Percentiles rank a stretch among this genome's conserved stretches.
Conservation (phyloP, 2,888 invertebrate genomes). For the Drosophila melanocephala region DNA sequence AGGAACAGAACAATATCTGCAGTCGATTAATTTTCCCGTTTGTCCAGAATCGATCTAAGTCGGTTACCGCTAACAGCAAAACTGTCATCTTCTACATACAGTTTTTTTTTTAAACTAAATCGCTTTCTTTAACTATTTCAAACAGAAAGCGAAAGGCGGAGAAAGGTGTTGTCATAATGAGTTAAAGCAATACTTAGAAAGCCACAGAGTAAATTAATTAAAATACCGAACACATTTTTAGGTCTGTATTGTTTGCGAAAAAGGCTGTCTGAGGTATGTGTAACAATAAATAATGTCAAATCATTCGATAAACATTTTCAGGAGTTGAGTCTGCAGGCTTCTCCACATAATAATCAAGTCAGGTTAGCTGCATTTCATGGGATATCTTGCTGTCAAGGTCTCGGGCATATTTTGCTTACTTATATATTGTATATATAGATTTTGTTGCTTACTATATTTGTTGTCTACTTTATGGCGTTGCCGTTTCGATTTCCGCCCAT, state of each 20-base stretch:
- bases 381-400: not conserved
- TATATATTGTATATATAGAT: not conserved
- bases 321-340: not conserved
- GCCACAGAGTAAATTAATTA: not conserved
- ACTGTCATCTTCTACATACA: not conserved
- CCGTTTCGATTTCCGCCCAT: conserved; percentile 64
- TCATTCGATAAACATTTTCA: not conserved
- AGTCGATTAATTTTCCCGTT: not conserved
- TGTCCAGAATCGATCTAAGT: not conserved
- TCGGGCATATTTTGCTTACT: not conserved
- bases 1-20: not conserved
- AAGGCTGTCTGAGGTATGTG: not conserved
- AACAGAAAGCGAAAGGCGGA: not conserved
- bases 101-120: not conserved
- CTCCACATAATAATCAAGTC: not conserved
- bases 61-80: not conserved
- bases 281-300: not conserved
- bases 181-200: not conserved
- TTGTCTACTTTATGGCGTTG: conserved; percentile 45
- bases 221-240: not conserved
- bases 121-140: not conserved
- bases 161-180: not conserved
- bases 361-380: not conserved
- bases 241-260: not conserved
- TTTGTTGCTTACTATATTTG: conserved; percentile 33